A percentile compares a stretch with the other conserved stretches of the same genome.
Conservation (phyloP, 2,888 invertebrate species). For the Pharmacophagus antenor region DNA sequence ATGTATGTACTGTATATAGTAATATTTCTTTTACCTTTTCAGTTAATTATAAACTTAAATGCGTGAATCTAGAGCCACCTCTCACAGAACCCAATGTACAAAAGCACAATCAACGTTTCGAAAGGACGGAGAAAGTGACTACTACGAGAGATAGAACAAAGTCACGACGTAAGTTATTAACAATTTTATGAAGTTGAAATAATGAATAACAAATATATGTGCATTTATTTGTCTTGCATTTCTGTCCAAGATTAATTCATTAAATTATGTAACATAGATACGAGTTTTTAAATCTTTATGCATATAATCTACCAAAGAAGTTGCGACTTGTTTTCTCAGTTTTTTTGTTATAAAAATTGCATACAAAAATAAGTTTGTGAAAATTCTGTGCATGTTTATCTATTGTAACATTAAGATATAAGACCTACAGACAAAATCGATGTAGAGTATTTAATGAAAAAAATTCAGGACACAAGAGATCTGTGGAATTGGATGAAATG, state of each 20-base stretch:
- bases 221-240: background rate
- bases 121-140: conserved; percentile 57
- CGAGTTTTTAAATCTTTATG: background rate
- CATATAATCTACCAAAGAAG: too few relatives aligned
- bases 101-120: conserved; percentile 75
- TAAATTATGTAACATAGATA: background rate
- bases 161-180: conserved; percentile 72
- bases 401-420: too few relatives aligned
- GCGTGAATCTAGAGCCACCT: conserved; percentile 71
- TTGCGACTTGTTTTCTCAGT: too few relatives aligned
- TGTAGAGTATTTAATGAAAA: background rate
- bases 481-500: conserved; percentile 55
- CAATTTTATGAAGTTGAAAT: too few relatives aligned
- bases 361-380: too few relatives aligned
- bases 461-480: conserved; percentile 59
- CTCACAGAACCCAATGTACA: conserved; percentile 76
- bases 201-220: background rate
- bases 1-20: too few relatives aligned
- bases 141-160: conserved; percentile 71
- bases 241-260: background rate
- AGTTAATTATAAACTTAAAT: conserved; percentile 74
- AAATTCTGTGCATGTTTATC: background rate
- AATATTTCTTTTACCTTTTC: too few relatives aligned
- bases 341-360: too few relatives aligned
- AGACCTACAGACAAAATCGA: background rate